phyloP scores from a whole-genome alignment of 2,888 invertebrate species.

The Dromius quadrimaculatus region DNA sequence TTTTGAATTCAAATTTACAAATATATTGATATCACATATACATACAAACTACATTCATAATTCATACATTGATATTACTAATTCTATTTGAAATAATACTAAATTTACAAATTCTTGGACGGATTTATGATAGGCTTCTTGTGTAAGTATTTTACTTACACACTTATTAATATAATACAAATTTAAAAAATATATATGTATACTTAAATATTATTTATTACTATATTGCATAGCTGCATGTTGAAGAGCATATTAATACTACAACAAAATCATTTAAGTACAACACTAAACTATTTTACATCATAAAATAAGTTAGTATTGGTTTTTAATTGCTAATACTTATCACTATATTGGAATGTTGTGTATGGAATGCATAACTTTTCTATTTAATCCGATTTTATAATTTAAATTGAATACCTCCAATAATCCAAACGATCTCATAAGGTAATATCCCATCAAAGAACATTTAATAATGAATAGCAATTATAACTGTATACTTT shows the following conservation, averaged over 20 bases:
- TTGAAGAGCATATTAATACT: constrained; percentile 14
- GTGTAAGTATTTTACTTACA: constrained; percentile 22
- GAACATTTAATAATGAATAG: too few relatives aligned
- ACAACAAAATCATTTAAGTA: background rate
- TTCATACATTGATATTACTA: background rate
- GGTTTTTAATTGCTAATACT: constrained; percentile 23
- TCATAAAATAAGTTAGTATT: constrained; percentile 14
- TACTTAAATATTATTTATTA: constrained; percentile 13
- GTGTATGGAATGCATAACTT: constrained; percentile 56
- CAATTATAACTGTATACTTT: too few relatives aligned
- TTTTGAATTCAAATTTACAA: too few relatives aligned
- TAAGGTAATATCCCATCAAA: too few relatives aligned
- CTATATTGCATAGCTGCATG: constrained; percentile 23
- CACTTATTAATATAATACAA: background rate
- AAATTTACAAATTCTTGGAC: constrained; percentile 15
- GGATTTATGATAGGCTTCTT: constrained; percentile 17
- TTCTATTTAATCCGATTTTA: too few relatives aligned
- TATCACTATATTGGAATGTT: constrained; percentile 55
- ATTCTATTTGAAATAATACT: constrained; percentile 12
- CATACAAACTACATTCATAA: background rate
- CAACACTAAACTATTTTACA: constrained; percentile 13
- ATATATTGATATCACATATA: constrained; percentile 12
- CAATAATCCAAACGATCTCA: too few relatives aligned
- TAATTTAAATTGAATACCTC: too few relatives aligned
- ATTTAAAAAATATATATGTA: too few relatives aligned